Evolutionary conservation across 2,888 invertebrate genomes (phyloP).

Genomic region (Syrista parreyssii): DNA sequence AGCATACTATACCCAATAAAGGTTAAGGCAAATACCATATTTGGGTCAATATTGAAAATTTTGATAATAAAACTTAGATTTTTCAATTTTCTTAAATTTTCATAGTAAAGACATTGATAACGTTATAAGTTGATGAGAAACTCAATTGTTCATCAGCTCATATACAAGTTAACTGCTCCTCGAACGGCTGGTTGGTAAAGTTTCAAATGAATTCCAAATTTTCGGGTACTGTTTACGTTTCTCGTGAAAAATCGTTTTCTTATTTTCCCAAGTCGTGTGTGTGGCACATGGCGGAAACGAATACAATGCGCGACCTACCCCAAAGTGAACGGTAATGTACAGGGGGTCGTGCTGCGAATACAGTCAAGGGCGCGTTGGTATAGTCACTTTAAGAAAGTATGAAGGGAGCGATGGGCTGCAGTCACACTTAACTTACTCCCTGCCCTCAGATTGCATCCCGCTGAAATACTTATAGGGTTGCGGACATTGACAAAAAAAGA

Average conservation of each 20-base stretch:
- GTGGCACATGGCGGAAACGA: slow-evolving; percentile 48
- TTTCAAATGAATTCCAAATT: neutral
- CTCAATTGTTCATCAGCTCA: neutral
- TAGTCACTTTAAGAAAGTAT: neutral
- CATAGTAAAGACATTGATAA: neutral
- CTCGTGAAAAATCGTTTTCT: slow-evolving; percentile 40
- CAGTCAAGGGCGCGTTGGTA: neutral
- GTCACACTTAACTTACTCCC: neutral
- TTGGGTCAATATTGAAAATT: neutral
- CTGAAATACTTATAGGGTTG: neutral
- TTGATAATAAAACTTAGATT: too few species aligned
- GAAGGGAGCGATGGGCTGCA: neutral
- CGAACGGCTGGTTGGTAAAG: neutral
- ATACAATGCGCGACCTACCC: slow-evolving; percentile 3
- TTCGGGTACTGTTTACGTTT: slow-evolving; percentile 30
- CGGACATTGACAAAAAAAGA: neutral
- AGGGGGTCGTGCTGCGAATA: neutral
- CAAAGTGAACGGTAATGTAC: neutral
- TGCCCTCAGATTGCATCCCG: neutral
- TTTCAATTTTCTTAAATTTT: neutral
- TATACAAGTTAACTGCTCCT: neutral
- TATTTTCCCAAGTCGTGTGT: slow-evolving; percentile 35
- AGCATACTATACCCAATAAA: neutral
- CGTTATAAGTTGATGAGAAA: neutral
- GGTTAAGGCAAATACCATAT: neutral